Conservation (phyloP, 1,140 invertebrate species). For the Tribolium castaneum region DNA sequence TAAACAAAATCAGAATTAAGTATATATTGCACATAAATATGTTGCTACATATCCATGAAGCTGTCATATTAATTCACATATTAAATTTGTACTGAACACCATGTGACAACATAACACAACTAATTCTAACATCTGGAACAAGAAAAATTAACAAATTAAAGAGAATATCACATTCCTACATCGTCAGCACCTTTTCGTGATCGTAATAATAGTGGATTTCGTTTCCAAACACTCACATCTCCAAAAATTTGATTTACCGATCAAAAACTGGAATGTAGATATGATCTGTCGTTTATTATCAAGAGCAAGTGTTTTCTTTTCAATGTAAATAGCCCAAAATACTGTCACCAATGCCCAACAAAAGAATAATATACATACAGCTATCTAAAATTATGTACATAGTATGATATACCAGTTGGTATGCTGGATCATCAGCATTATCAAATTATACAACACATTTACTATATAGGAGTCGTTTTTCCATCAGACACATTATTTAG, state of each 20-base stretch:
- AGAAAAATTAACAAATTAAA: slow-evolving; percentile 61
- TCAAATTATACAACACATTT: slow-evolving; percentile 41
- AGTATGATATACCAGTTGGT: slow-evolving; percentile 47
- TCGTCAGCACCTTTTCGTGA: slow-evolving; percentile 60
- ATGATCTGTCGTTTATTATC: slow-evolving; percentile 36
- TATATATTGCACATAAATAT: slow-evolving; percentile 62
- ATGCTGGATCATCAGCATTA: slow-evolving; percentile 44
- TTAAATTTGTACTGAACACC: slow-evolving; percentile 61
- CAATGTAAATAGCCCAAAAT: slow-evolving; percentile 49
- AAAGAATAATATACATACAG: slow-evolving; percentile 58
- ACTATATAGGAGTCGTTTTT: slow-evolving; percentile 35
- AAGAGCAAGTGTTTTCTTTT: slow-evolving; percentile 36
- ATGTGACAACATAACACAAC: slow-evolving; percentile 58
- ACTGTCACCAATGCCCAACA: slow-evolving; percentile 57
- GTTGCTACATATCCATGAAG: slow-evolving; percentile 57
- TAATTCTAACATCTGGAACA: slow-evolving; percentile 58
- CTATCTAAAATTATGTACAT: slow-evolving; percentile 52
- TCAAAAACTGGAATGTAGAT: slow-evolving; percentile 49
- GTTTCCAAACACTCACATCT: slow-evolving; percentile 33
- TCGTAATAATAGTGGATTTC: slow-evolving; percentile 47
- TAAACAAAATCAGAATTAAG: slow-evolving; percentile 52
- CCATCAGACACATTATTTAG: slow-evolving; percentile 11
- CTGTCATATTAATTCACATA: slow-evolving; percentile 53
- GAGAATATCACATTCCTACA: slow-evolving; percentile 60
- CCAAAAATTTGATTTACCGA: slow-evolving; percentile 33